A percentile compares a stretch with the other conserved stretches of the same genome.
Evolutionary conservation across 2,888 invertebrate genomes (phyloP).

Genomic region (Tenthredo scrophulariae): DNA sequence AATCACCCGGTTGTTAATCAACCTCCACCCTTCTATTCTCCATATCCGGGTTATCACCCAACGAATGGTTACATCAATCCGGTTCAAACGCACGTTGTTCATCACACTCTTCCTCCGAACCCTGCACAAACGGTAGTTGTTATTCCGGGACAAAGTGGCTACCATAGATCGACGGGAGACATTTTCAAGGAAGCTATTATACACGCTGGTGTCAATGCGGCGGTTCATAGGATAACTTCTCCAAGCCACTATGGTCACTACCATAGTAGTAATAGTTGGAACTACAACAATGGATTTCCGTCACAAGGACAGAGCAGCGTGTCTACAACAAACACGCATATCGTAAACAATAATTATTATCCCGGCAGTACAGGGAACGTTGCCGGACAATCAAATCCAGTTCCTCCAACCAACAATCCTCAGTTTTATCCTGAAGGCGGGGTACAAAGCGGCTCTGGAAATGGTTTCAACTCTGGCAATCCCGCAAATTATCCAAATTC

Average conservation of each 20-base stretch:
- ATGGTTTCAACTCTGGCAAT: neutral
- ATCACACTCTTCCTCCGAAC: constrained; percentile 55
- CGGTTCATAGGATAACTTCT: constrained; percentile 31
- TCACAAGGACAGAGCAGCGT: neutral
- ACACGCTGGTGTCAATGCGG: constrained; percentile 66
- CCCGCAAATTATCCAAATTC: neutral
- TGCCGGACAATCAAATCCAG: neutral
- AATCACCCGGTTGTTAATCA: constrained; percentile 42
- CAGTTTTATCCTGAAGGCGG: neutral
- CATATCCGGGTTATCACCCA: constrained; percentile 59
- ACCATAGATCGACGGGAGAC: constrained; percentile 64
- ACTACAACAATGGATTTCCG: neutral
- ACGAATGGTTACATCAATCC: constrained; percentile 56
- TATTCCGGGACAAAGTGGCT: constrained; percentile 56
- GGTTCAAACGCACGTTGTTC: constrained; percentile 56
- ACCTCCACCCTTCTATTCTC: constrained; percentile 50
- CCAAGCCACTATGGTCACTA: constrained; percentile 10
- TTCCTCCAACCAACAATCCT: neutral
- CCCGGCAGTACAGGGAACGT: constrained; percentile 11
- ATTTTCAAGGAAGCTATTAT: constrained; percentile 68
- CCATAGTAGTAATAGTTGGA: constrained; percentile 3
- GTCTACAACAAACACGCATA: constrained; percentile 58
- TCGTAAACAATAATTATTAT: constrained; percentile 69
- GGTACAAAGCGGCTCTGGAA: neutral
- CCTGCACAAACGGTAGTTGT: constrained; percentile 67